Evolutionary conservation across 2,113 vertebrate species (phyloP).

Genomic region (Cygnus atratus): DNA sequence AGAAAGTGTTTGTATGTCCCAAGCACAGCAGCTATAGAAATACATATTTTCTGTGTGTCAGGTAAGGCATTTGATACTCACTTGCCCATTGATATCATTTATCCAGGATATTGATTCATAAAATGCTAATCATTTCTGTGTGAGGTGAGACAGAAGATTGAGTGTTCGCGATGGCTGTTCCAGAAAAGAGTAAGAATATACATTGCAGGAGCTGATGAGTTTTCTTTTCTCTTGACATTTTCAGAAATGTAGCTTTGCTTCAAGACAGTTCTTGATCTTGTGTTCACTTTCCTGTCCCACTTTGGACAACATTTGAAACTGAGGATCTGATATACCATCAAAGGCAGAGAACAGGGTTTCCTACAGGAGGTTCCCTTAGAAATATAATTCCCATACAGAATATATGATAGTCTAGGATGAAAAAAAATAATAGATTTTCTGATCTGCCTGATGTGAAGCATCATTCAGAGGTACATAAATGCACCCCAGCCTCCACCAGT

Average conservation of each 20-base stretch:
- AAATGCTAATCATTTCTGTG: neutral
- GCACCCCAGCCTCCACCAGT: neutral
- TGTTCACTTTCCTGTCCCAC: neutral
- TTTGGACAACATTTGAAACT: neutral
- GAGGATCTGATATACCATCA: accelerated
- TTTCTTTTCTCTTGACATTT: neutral
- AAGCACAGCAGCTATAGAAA: neutral
- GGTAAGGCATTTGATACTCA: neutral
- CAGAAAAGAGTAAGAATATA: neutral
- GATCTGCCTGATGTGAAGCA: neutral
- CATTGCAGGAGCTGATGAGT: neutral
- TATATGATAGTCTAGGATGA: neutral
- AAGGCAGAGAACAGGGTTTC: neutral
- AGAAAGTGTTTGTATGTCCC: neutral
- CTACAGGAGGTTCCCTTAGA: neutral
- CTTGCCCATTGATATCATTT: neutral
- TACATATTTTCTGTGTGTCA: neutral
- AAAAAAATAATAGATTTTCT: neutral
- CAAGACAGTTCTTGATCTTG: neutral
- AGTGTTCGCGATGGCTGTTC: neutral
- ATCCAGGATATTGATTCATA: neutral
- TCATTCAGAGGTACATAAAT: conserved; percentile 7
- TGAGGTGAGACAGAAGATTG: neutral
- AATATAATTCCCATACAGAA: neutral
- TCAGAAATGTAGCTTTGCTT: neutral